A percentile compares a stretch with the other conserved stretches of the same genome.
These are phyloP conservation scores for Bombus pascuorum DNA, from an alignment of 1,140 invertebrate genomes.

Conservation along the genomic window DNA sequence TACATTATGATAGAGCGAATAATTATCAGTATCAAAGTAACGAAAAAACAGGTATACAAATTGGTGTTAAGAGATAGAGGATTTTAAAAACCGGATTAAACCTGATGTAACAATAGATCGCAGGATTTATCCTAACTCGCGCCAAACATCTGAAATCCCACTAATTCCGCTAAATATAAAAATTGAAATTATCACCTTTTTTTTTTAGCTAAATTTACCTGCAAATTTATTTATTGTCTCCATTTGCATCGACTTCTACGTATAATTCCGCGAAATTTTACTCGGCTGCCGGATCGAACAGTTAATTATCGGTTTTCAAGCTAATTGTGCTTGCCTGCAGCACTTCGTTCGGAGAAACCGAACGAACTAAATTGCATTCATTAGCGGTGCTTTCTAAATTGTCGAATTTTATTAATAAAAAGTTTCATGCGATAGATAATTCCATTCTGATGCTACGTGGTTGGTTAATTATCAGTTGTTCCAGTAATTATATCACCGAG, in stretches of 20 bases:
- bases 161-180: neutral
- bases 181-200: neutral
- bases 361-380: constrained; percentile 28
- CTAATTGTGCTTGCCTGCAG: constrained; percentile 20
- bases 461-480: constrained; percentile 16
- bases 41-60: neutral
- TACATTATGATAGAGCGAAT: neutral
- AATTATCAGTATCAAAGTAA: no score
- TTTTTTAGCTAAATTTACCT: neutral
- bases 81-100: neutral
- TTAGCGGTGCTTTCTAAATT: constrained; percentile 19
- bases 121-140: neutral
- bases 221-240: constrained; percentile 20
- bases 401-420: constrained; percentile 39
- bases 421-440: constrained; percentile 2
- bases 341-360: constrained; percentile 1
- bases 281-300: neutral
- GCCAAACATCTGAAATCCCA: neutral
- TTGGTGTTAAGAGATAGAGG: neutral
- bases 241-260: neutral
- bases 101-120: neutral
- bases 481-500: neutral
- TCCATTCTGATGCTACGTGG: no score
- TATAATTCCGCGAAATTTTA: constrained; percentile 22
- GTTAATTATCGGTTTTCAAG: constrained; percentile 36